A percentile compares a stretch with the other conserved stretches of the same genome.
phyloP scores from a whole-genome alignment of 2,113 vertebrate species.

The Procavia capensis region DNA sequence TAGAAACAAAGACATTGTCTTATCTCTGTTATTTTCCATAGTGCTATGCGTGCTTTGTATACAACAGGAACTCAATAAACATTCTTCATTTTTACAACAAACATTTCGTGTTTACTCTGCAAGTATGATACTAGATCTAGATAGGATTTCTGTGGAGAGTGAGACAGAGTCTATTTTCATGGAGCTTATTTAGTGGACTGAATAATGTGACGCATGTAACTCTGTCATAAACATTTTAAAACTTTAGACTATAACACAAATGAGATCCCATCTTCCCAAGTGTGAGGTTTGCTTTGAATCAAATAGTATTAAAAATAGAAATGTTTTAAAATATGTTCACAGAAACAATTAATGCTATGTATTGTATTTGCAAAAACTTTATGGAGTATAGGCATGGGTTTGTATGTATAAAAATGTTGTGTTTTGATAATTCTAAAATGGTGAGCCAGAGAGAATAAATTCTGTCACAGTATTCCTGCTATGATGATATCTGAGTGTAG shows the following conservation, averaged over 20 bases:
- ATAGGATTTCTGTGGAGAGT: neutral
- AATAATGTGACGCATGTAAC: neutral
- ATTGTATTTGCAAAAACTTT: slow-evolving; percentile 23
- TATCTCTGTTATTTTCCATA: neutral
- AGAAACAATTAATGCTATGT: slow-evolving; percentile 23
- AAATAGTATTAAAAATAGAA: slow-evolving; percentile 37
- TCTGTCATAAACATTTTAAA: neutral
- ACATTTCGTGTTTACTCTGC: neutral
- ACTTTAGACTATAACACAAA: neutral
- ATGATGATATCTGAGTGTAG: neutral
- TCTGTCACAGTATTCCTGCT: neutral
- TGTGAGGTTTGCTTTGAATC: neutral
- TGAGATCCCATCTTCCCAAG: neutral
- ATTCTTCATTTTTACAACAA: slow-evolving; percentile 23
- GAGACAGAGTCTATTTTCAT: neutral
- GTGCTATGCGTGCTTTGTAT: neutral
- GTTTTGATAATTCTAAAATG: slow-evolving; percentile 2
- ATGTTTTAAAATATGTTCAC: slow-evolving; percentile 34
- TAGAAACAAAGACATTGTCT: neutral
- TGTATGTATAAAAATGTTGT: slow-evolving; percentile 1
- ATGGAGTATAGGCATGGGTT: neutral
- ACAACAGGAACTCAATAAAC: neutral
- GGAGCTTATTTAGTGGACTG: slow-evolving; percentile 10
- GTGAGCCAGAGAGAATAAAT: slow-evolving; percentile 20
- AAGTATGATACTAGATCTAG: neutral